Base-by-base conservation (phyloP, 2,797 vertebrate species). In the Gymnocypris eckloni region DNA sequence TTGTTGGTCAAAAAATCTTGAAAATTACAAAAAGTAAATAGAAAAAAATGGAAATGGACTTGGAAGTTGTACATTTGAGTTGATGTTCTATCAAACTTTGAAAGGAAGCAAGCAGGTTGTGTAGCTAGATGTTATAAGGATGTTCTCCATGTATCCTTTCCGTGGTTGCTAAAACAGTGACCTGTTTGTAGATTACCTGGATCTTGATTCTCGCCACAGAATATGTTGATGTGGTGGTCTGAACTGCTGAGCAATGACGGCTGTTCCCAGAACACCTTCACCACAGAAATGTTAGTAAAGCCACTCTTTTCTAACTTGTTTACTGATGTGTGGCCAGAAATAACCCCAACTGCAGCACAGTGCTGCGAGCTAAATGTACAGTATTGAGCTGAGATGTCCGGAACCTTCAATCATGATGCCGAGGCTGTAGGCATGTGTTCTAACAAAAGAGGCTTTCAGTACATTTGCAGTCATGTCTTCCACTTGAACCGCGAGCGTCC, bases 251-350 rank as follows among this genome's bases (percentile, higher is more conserved):
- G 88, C 84, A 89, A 45, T 77, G 90, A 90, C 91, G 89, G 92
- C 90, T 88, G 87, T 73, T 86, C 85, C 87, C 83, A 82, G 82
- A 86, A 85, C 90, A 82, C 87, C 81, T 91, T 92, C 83, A 76
- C 64, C 86, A 72, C 75, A n/a, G 80, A 90, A 86, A 61, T 7
- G 70, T 86, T 83, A 87, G 90, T 93, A 83, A 94, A 92, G 90
- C 92, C 86, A 89, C 85, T 75, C 88, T 92, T 92, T 94, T 94
- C 92, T 92, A 90, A 89, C 87, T 88, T 93, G 93, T 94, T 94
- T 94, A 92, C 93, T 93, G 93, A 91, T 91, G 88, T 90, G 88
- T 82, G 89, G 93, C 93, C 90, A 91, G 89, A 48, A 28, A 86
- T 88, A 91, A 91, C 92, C 91, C 89, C 89, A 91, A 87, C 89